phyloP scores from a whole-genome alignment of 2,797 vertebrate genomes.

The Melanotaenia parkinsoni region DNA sequence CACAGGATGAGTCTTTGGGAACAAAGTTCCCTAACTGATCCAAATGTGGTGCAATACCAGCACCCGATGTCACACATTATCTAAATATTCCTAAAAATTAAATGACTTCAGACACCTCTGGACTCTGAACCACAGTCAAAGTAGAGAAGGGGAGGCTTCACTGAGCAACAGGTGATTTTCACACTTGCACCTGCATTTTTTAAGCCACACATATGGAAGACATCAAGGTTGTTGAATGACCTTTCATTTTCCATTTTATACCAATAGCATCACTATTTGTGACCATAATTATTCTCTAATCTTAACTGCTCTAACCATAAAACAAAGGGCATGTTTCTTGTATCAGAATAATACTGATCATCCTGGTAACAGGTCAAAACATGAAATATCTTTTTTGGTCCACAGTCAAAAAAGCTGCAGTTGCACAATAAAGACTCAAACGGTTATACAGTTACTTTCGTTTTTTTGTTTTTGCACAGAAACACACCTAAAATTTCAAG shows the following conservation, averaged over 20 bases:
- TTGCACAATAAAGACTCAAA: neutral
- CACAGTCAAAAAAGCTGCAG: neutral
- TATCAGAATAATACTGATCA: too few relatives aligned
- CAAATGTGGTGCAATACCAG: neutral
- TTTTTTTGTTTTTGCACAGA: neutral
- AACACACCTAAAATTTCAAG: neutral
- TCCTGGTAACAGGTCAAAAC: neutral
- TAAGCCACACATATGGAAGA: neutral
- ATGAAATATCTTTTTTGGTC: neutral
- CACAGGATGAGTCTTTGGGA: neutral
- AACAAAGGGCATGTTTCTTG: too few relatives aligned
- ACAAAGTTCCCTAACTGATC: neutral
- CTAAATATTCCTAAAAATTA: neutral
- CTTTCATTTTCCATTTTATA: neutral
- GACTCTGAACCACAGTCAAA: neutral
- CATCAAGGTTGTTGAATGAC: neutral
- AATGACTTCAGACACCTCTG: neutral
- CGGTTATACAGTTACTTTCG: neutral
- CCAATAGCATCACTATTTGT: conserved; percentile 7
- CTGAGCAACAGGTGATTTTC: neutral
- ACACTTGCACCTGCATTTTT: neutral
- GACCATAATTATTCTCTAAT: neutral
- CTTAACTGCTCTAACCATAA: neutral
- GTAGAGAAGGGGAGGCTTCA: neutral
- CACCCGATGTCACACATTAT: neutral